Conservation (phyloP, 2,797 vertebrate species). For the Ciconia nigra region DNA sequence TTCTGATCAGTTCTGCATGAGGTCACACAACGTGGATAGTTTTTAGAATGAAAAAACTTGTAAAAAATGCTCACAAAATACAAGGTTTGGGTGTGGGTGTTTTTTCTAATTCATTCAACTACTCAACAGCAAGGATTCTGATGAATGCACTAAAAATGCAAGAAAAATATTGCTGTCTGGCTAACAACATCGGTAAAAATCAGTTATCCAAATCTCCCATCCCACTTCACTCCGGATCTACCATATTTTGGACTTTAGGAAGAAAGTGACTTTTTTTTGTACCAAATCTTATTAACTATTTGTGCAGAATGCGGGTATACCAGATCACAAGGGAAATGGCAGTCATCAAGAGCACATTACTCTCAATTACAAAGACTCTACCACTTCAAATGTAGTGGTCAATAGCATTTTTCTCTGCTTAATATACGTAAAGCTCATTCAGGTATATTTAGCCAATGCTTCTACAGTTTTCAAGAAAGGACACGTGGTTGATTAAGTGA, state of each 20-base stretch:
- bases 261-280: neutral
- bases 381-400: neutral
- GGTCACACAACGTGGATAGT: neutral
- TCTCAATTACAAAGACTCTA: neutral
- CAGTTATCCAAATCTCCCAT: neutral
- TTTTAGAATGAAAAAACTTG: neutral
- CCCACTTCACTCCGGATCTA: neutral
- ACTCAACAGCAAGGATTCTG: neutral
- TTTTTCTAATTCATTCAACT: neutral
- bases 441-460: neutral
- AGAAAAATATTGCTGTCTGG: neutral
- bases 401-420: neutral
- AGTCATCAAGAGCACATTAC: neutral
- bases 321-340: neutral
- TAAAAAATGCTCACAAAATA: neutral
- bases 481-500: neutral
- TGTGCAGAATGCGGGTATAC: neutral
- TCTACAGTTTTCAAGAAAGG: neutral
- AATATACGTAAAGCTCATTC: neutral
- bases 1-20: neutral
- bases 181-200: neutral
- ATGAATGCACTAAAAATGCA: neutral
- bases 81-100: neutral
- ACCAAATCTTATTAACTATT: neutral
- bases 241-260: neutral